Evolutionary conservation across 2,888 invertebrate genomes (phyloP).

Genomic region (Exephanes ischioxanthus): DNA sequence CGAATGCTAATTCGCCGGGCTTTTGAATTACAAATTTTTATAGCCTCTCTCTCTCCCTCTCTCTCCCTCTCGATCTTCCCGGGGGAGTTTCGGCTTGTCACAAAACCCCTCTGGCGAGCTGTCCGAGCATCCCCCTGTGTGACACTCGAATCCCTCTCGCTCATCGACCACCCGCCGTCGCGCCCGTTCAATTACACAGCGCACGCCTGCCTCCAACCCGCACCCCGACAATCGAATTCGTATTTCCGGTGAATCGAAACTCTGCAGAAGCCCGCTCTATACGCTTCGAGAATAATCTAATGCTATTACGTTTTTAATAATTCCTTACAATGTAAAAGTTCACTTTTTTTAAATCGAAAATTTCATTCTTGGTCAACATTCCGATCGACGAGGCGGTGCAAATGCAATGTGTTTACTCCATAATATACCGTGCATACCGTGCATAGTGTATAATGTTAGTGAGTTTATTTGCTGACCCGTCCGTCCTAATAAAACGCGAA

Average conservation of each 20-base stretch:
- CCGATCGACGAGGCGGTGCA: not conserved
- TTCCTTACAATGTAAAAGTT: not conserved
- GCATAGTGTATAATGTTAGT: not conserved
- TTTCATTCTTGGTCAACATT: not conserved
- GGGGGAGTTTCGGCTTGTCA: slow-evolving; percentile 18
- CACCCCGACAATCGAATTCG: slow-evolving; percentile 69
- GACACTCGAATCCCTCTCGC: slow-evolving; percentile 22
- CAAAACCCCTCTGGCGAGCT: slow-evolving; percentile 37
- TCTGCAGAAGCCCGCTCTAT: slow-evolving; percentile 34
- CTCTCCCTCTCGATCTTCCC: slow-evolving; percentile 22
- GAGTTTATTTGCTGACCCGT: not conserved
- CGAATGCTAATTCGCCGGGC: slow-evolving; percentile 59
- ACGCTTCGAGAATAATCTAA: not conserved
- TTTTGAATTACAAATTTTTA: slow-evolving; percentile 66
- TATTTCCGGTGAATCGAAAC: slow-evolving; percentile 68
- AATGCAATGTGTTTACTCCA: not conserved
- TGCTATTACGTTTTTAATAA: not conserved
- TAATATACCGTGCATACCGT: no score
- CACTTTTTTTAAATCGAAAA: not conserved
- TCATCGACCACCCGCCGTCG: slow-evolving; percentile 64
- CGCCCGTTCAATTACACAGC: slow-evolving; percentile 68
- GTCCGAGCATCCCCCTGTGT: slow-evolving; percentile 48
- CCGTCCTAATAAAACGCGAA: not conserved
- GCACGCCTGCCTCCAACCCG: slow-evolving; percentile 6
- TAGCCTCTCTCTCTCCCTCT: slow-evolving; percentile 55